Evolutionary conservation across 2,888 invertebrate genomes (phyloP), one percentile per base, ranked within the genome.

Genomic region (Capitulum mitella): DNA sequence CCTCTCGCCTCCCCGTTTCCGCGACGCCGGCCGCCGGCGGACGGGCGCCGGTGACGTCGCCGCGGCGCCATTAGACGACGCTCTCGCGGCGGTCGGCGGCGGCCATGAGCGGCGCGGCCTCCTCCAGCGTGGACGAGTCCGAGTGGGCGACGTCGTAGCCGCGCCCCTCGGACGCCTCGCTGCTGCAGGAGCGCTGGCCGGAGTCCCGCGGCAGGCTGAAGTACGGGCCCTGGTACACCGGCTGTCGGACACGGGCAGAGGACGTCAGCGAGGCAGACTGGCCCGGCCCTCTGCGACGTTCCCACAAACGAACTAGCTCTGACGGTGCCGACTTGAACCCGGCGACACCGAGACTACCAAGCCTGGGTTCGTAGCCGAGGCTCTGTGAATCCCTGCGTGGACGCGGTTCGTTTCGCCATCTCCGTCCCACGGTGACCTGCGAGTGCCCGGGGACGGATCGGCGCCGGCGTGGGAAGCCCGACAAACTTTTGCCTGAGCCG

Each of bases 81-180:
- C 61, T 61, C 61, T 61, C 61, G 61, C 61, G 61, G 32, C 61
- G 61, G 61, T 61, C 61, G 16, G 51, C 16, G 22, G 43, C 43
- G 43, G 61, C 29, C 61, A 61, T 61, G 32, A 61, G 61, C 14
- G 61, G 61, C 10, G 61, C 61, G 32, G 61, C 61, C 61, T 61
- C 61, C 61, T 61, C 61, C 61, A 61, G 61, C 1, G 61, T 61
- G 61, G 61, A 61, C 32, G 61, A 32, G 61, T 61, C 61, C 1
- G 61, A 61, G 32, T 61, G 61, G 16, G 61, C 32, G n/a, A n/a
- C 6, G 32, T 61, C 61, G 16, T 61, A 61, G 32, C n/a, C n/a
- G n/a, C 61, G 61, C 12, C 61, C 29, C 32, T 61, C 61, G 16
- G 61, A 61, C 10, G 61, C 61, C 29, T 61, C 61, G 14, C 61